These are phyloP conservation scores for Decapterus maruadsi DNA, from an alignment of 2,797 vertebrate species.

Conservation along the genomic window DNA sequence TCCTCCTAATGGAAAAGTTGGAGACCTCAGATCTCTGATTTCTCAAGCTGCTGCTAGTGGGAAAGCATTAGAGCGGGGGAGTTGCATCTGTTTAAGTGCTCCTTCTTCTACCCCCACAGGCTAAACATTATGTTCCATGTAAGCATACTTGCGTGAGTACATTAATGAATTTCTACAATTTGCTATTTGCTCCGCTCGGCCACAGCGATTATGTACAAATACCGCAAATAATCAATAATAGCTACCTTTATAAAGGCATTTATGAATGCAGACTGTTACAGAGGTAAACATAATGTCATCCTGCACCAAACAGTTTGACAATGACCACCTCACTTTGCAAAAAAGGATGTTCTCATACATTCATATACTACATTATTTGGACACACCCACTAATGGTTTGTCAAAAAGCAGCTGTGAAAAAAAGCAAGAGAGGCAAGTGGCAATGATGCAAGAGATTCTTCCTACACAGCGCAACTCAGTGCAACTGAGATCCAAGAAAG, in stretches of 20 bases:
- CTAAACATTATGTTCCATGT: not conserved
- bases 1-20: not conserved
- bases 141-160: not conserved
- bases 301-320: not conserved
- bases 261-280: not conserved
- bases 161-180: not conserved
- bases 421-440: not conserved
- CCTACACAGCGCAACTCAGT: constrained; percentile 4
- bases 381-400: not conserved
- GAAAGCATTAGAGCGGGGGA: not conserved
- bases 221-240: constrained; percentile 8
- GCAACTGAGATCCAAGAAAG: constrained; percentile 10
- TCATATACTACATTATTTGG: not conserved
- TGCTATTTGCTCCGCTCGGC: not conserved
- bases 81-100: not conserved
- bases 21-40: not conserved
- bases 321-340: not conserved
- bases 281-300: not conserved
- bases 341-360: not conserved
- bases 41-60: constrained; percentile 19
- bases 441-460: constrained; percentile 19
- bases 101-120: not conserved
- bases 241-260: not conserved
- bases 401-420: not conserved
- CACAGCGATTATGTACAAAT: constrained; percentile 1